A percentile compares a stretch with the other conserved stretches of the same genome.
Evolutionary conservation across 1,140 invertebrate genomes (phyloP).

Genomic region (Neodiprion pinetum): DNA sequence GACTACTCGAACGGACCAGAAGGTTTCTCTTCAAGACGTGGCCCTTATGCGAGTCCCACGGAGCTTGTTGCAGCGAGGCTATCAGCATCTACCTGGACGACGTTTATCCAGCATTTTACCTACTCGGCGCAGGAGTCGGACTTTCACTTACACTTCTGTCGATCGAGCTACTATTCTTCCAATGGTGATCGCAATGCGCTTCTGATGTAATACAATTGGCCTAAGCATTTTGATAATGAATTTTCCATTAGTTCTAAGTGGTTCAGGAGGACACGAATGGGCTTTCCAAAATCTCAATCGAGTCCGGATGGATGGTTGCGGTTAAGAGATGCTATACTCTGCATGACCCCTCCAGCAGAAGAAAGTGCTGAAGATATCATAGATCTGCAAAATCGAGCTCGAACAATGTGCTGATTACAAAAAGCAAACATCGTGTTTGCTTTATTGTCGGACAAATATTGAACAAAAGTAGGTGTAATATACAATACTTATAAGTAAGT

Average conservation of each 20-base stretch:
- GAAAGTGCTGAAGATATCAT: neutral
- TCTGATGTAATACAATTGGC: neutral
- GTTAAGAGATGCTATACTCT: neutral
- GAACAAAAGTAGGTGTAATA: no score
- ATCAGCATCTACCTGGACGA: constrained; percentile 2
- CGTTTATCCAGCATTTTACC: constrained; percentile 4
- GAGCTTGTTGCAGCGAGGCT: neutral
- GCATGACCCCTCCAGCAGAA: neutral
- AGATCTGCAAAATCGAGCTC: no score
- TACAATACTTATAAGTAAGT: no score
- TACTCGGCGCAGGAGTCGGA: neutral
- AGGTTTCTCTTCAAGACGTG: neutral
- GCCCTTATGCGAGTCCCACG: neutral
- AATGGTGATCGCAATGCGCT: neutral
- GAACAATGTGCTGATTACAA: no score
- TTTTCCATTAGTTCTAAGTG: neutral
- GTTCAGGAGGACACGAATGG: neutral
- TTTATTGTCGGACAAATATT: no score
- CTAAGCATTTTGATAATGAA: neutral
- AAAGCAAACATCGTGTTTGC: no score
- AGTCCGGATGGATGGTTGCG: neutral
- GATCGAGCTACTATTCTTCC: neutral
- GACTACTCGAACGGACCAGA: neutral
- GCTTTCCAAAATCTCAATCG: neutral
- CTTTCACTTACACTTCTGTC: neutral